These are phyloP conservation scores for Thamnaconus septentrionalis DNA, from an alignment of 2,113 vertebrate species.

Conservation along the genomic window DNA sequence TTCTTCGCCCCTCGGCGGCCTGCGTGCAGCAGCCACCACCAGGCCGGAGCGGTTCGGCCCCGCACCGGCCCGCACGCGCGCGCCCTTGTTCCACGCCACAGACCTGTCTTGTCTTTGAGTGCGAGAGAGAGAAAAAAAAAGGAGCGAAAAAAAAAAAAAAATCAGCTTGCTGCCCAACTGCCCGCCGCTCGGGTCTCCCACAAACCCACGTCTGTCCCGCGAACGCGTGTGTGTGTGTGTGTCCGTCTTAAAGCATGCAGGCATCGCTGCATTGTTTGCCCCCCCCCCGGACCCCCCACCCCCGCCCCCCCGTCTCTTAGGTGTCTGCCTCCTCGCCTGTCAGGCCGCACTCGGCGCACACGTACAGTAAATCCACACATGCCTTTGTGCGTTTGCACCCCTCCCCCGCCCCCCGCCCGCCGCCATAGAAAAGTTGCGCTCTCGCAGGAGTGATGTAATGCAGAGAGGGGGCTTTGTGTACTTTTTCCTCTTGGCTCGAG, in stretches of 20 bases:
- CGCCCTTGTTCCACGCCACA: slow-evolving; percentile 69
- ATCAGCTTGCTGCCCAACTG: slow-evolving; percentile 67
- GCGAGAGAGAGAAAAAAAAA: slow-evolving; percentile 13
- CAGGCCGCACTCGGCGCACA: slow-evolving; percentile 42
- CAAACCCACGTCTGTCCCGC: slow-evolving; percentile 59
- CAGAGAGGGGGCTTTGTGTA: slow-evolving; percentile 46
- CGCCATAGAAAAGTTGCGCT: slow-evolving; percentile 49
- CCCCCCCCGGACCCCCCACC: too few relatives aligned
- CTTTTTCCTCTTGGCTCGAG: slow-evolving; percentile 68
- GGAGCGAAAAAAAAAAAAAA: slow-evolving; percentile 46
- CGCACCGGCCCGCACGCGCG: slow-evolving; percentile 62
- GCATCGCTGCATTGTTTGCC: slow-evolving; percentile 47
- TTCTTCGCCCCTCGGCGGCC: slow-evolving; percentile 49
- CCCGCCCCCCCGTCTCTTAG: slow-evolving; percentile 23
- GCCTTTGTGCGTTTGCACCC: slow-evolving; percentile 49
- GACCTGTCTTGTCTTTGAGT: slow-evolving; percentile 70
- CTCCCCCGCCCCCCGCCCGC: neutral
- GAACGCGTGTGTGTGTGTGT: slow-evolving; percentile 32
- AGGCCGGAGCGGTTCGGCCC: slow-evolving; percentile 52
- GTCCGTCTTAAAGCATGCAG: slow-evolving; percentile 13
- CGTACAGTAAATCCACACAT: slow-evolving; percentile 67
- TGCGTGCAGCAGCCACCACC: slow-evolving; percentile 67
- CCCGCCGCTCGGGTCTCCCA: slow-evolving; percentile 54
- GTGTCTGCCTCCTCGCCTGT: slow-evolving; percentile 42
- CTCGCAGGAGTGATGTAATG: slow-evolving; percentile 70